Percentiles rank a stretch among this genome's conserved stretches.
Evolutionary conservation across 2,888 invertebrate genomes (phyloP).

Genomic region (Liopterus haemorrhoidalis): DNA sequence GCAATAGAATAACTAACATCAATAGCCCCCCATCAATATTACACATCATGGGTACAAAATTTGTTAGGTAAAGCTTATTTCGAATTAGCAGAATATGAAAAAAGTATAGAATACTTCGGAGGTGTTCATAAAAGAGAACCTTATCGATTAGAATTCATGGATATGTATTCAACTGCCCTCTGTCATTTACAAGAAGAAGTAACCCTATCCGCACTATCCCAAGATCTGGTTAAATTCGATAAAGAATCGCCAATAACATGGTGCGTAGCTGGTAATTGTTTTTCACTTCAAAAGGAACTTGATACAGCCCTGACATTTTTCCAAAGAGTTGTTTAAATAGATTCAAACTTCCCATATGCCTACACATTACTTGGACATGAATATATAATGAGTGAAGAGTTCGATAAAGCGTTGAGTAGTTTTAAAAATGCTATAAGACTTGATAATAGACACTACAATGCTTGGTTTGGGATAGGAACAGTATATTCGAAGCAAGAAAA

Average conservation of each 20-base stretch:
- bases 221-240: conserved; percentile 72
- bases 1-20: conserved; percentile 75
- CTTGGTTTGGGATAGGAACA: conserved; percentile 97
- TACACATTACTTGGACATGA: conserved; percentile 96
- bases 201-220: conserved; percentile 76
- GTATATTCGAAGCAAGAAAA: conserved; percentile 97
- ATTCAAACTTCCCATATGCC: conserved; percentile 89
- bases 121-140: conserved; percentile 79
- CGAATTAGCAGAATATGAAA: conserved; percentile 85
- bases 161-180: conserved; percentile 90
- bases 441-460: conserved; percentile 92
- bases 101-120: conserved; percentile 71
- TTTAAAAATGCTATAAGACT: conserved; percentile 88
- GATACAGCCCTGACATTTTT: conserved; percentile 97
- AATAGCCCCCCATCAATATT: conserved; percentile 76
- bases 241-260: conserved; percentile 80
- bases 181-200: conserved; percentile 96
- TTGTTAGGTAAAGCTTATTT: conserved; percentile 86
- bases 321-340: conserved; percentile 92
- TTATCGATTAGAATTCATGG: conserved; percentile 82
- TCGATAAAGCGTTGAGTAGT: conserved; percentile 92
- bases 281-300: conserved; percentile 95
- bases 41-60: conserved; percentile 87
- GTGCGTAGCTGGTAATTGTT: conserved; percentile 96
- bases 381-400: conserved; percentile 91